Evolutionary conservation across 2,113 vertebrate species (phyloP).

Genomic region (Eurypyga helias): DNA sequence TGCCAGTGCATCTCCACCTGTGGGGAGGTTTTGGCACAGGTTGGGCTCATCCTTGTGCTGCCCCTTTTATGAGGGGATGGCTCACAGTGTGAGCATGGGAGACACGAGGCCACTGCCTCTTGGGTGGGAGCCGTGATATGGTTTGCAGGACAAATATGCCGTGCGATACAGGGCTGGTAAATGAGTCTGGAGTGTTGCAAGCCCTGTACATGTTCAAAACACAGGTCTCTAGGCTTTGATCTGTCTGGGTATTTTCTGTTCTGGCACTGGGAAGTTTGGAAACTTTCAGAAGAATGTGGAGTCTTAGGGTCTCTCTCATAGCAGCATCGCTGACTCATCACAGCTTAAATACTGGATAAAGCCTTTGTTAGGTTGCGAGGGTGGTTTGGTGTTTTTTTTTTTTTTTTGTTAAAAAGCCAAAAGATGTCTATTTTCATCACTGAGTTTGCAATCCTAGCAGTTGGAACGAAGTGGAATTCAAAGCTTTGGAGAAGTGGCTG

Average conservation of each 20-base stretch:
- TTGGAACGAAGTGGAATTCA: slow-evolving; percentile 24
- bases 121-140: not conserved
- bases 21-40: fast-evolving
- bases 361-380: not conserved
- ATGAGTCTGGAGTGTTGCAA: not conserved
- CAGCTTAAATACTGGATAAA: not conserved
- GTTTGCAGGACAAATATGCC: fast-evolving
- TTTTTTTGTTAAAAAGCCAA: not conserved
- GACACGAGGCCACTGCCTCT: not conserved
- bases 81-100: fast-evolving
- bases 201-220: not conserved
- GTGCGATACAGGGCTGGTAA: not conserved
- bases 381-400: too few relatives aligned
- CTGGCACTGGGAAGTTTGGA: not conserved
- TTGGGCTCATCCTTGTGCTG: not conserved
- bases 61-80: not conserved
- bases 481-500: slow-evolving; percentile 29
- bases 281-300: not conserved
- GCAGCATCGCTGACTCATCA: not conserved
- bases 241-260: not conserved
- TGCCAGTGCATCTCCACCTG: not conserved
- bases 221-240: not conserved
- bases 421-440: not conserved
- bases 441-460: slow-evolving; percentile 2
- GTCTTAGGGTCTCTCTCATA: not conserved